Evolutionary conservation across 2,113 vertebrate species (phyloP), one percentile per base, ranked within the genome.

Genomic region (Entomyzon cyanotis): DNA sequence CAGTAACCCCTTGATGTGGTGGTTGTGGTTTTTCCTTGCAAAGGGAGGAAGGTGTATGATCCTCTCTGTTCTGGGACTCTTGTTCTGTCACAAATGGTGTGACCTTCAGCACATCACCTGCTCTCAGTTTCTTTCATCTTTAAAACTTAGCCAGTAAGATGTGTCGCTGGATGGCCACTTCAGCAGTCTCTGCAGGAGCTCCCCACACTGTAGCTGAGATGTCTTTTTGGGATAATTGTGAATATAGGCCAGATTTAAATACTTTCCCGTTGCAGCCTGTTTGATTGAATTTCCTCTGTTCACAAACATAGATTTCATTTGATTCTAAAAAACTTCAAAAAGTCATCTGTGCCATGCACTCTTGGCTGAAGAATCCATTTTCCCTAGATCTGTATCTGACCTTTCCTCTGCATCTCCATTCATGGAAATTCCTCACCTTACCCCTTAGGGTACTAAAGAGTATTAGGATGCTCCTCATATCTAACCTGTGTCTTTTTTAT

Each of bases 81-180:
- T 0, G 44, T 70, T 86, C 76, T 81, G 90, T 86, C 93, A 58
- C 86, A 68, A 68, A 49, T 47, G 50, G n/a, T 41, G 88, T 93
- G 76, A 93, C 94, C 93, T 95, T 88, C 50, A 84, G 90, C 68
- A 22, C 39, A 35, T 92, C 88, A 96, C 93, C 94, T 93, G 90
- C 81, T 67, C 80, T 69, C 8, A 1, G 24, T 67, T 77, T 77
- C 87, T 94, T 91, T 94, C 55, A 77, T 92, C 90, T 95, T 39
- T 70, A 68, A 70, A 49, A 46, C 21, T 16, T 42, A 78, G 49
- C 64, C 53, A 64, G 53, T 58, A 76, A 79, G n/a, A 64, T 13
- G 0, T 78, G 56, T 52, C 63, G 55, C 69, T 46, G 49, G 23
- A 52, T 39, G 46, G 83, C 37, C 31, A 6, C 56, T 93, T 67